Percentiles rank a stretch among this genome's conserved stretches.
Conservation (phyloP, 2,888 invertebrate genomes). For the Gastracanthus pulcherrimus region DNA sequence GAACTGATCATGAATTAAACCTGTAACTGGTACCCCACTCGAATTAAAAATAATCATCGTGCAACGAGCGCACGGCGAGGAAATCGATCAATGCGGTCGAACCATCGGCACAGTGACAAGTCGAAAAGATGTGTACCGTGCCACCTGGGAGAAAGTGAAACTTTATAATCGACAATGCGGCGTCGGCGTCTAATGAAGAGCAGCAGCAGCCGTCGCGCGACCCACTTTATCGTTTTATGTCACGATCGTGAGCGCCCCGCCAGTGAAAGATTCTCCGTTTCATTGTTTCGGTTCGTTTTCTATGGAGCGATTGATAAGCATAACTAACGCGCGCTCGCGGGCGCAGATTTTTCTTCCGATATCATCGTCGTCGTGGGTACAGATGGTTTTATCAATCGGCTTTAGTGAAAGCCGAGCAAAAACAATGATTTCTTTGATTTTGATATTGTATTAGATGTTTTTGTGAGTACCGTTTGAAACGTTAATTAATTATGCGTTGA, state of each 20-base stretch:
- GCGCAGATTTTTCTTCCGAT: no score
- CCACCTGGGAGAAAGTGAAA: conserved; percentile 6
- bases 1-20: no score
- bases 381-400: no score
- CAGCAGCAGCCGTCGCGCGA: not conserved
- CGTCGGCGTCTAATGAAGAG: conserved; percentile 6
- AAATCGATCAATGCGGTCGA: not conserved
- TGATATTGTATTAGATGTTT: no score
- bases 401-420: no score
- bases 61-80: not conserved
- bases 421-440: no score
- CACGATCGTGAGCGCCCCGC: no score
- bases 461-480: no score
- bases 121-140: no score
- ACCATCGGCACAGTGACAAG: not conserved
- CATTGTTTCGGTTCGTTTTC: not conserved
- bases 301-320: not conserved
- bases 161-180: not conserved
- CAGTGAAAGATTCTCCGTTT: not conserved
- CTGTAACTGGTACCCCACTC: not conserved
- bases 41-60: not conserved
- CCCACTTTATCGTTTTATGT: conserved; percentile 14
- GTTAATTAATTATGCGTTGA: no score
- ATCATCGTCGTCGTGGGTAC: no score
- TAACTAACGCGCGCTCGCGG: no score